Base-by-base conservation (phyloP, 2,113 vertebrate genomes). In the Cyprinodon brontotheroides region DNA sequence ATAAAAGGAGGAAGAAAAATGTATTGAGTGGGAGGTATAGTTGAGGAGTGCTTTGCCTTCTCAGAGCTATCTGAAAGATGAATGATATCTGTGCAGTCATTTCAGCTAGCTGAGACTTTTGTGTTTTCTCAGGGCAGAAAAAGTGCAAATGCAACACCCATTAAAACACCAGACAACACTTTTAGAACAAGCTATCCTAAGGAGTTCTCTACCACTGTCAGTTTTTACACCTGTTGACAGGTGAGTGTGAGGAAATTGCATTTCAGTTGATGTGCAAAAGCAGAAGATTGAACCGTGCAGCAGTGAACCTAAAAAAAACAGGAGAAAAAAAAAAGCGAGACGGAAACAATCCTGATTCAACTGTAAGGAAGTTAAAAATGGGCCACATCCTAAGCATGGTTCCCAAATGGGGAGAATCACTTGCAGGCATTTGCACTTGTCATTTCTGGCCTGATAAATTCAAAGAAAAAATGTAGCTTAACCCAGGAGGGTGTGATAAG, bases 341-440 rank as follows among this genome's bases (percentile, higher is more conserved):
- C 76, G 68, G 76, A 81, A 89, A 80, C 69, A 78, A 86, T 75
- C 62, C 70, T 84, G 75, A 5, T 88, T 84, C 78, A 62, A 72
- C 57, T 70, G 76, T 72, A 77, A 78, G 82, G 80, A 79, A 59
- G 82, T 86, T 60, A 75, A 79, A 90, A 87, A 87, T 87, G 80
- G 82, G 86, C 77, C 69, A 71, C 60, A 69, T 89, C 85, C 78
- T 20, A 87, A 88, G 68, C 87, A 82, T 81, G 75, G 83, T 76
- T 83, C 84, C 84, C 76, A 72, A 70, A 85, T 62, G 71, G 75
- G 80, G 75, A 78, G 73, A 77, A 79, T 81, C 73, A 74, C 77
- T 82, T 84, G 85, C 86, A 92, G 87, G 89, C 90, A 87, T 92
- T 92, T 93, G 90, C 84, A 83, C 84, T 87, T 90, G 90, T 93